These are phyloP conservation scores for Thecophora atra DNA, from an alignment of 2,888 invertebrate genomes.

Conservation along the genomic window DNA sequence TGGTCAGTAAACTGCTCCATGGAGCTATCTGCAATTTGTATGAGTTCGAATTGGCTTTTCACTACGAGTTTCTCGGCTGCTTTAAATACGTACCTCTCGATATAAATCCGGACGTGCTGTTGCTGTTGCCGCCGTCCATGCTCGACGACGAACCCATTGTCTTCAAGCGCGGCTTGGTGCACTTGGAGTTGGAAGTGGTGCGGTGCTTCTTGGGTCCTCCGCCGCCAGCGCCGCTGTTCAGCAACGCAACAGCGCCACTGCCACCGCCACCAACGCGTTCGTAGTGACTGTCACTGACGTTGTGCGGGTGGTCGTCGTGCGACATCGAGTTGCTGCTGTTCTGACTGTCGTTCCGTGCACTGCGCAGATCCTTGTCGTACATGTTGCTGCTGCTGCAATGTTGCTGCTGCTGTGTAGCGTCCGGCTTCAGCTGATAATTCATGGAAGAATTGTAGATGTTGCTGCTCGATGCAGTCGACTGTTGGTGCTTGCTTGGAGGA, in stretches of 20 bases:
- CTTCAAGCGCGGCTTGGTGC: conserved; percentile 65
- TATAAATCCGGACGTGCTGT: conserved; percentile 69
- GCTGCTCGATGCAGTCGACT: conserved; percentile 45
- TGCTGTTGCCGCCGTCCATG: conserved; percentile 67
- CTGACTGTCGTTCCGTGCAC: conserved; percentile 55
- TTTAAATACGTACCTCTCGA: conserved; percentile 67
- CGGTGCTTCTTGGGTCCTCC: conserved; percentile 63
- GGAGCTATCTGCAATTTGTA: conserved; percentile 72
- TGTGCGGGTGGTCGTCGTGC: conserved; percentile 57
- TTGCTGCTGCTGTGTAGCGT: conserved; percentile 39
- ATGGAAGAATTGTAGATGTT: conserved; percentile 58
- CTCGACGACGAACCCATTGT: conserved; percentile 65
- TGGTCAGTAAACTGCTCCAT: conserved; percentile 79
- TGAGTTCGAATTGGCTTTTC: background rate
- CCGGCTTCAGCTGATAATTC: conserved; percentile 55
- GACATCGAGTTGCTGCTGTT: conserved; percentile 55
- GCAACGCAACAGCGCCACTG: conserved; percentile 42
- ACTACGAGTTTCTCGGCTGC: background rate
- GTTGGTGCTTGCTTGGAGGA: conserved; percentile 24
- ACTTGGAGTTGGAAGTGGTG: conserved; percentile 63
- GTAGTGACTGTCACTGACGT: conserved; percentile 40
- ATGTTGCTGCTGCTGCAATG: conserved; percentile 50
- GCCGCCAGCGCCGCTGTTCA: conserved; percentile 43
- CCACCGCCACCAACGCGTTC: conserved; percentile 30
- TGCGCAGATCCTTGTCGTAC: conserved; percentile 59